These are phyloP conservation scores for Heliconius sara DNA, from an alignment of 2,888 invertebrate species.

Conservation along the genomic window DNA sequence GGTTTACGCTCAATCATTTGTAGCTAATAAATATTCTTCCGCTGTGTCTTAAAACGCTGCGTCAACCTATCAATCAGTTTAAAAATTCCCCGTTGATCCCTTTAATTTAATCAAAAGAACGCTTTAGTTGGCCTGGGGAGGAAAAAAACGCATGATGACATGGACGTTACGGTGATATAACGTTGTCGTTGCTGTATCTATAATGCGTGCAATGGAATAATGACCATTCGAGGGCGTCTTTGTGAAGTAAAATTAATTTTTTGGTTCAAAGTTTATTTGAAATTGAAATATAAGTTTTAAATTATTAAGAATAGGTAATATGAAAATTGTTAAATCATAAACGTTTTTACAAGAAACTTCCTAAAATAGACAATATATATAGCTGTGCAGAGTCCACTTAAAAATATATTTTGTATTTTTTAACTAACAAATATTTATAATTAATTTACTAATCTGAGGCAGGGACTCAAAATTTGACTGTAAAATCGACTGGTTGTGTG, in stretches of 20 bases:
- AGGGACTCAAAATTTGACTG: too few relatives aligned
- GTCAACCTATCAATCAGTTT: constrained; percentile 83
- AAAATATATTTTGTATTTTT: too few relatives aligned
- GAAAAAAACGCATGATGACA: constrained; percentile 80
- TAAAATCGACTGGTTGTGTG: too few relatives aligned
- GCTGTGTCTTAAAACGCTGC: constrained; percentile 78
- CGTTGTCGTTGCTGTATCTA: constrained; percentile 67
- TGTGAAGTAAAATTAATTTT: not conserved
- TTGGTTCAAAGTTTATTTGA: not conserved
- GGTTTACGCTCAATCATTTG: constrained; percentile 74
- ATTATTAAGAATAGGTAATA: too few relatives aligned
- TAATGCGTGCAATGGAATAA: not conserved
- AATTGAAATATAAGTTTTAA: too few relatives aligned
- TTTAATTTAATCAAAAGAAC: constrained; percentile 84
- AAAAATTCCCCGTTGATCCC: constrained; percentile 81
- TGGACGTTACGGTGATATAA: constrained; percentile 76
- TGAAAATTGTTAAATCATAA: not conserved
- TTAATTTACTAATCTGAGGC: not conserved
- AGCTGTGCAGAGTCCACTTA: too few relatives aligned
- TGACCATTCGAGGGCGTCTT: not conserved
- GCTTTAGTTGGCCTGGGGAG: constrained; percentile 78
- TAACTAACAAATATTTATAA: not conserved
- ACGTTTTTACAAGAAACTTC: not conserved
- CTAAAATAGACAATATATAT: too few relatives aligned
- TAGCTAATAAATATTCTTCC: constrained; percentile 79